Conservation (phyloP, 1,140 invertebrate species). For the Campodea augens region DNA sequence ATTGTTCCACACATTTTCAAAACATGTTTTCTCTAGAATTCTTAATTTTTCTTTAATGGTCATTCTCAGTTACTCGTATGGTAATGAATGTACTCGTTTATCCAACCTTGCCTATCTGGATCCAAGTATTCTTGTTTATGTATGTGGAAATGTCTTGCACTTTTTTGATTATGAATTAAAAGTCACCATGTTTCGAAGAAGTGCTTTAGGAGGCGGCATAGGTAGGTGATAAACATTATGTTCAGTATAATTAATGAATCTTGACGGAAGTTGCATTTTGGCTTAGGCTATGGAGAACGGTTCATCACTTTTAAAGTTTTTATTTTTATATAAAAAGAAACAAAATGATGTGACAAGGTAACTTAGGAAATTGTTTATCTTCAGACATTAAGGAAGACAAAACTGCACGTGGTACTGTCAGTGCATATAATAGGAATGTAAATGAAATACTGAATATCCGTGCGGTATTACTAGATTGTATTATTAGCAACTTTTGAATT, state of each 20-base stretch:
- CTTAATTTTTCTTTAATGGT: neutral
- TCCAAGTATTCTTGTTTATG: constrained; percentile 47
- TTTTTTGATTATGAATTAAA: constrained; percentile 47
- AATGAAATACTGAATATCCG: neutral
- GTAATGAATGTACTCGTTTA: constrained; percentile 61
- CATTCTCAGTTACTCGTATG: constrained; percentile 49
- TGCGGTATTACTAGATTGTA: too few relatives aligned
- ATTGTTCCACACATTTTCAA: too few relatives aligned
- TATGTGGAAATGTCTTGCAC: constrained; percentile 58
- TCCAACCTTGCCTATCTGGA: constrained; percentile 60
- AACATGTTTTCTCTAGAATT: neutral
- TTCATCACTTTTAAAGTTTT: too few relatives aligned
- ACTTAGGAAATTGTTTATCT: neutral
- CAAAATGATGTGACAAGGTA: neutral
- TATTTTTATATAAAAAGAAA: too few relatives aligned
- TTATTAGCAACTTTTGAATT: too few relatives aligned
- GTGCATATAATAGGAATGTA: neutral
- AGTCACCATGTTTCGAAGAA: constrained; percentile 43
- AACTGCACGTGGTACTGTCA: neutral
- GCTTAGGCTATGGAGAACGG: too few relatives aligned
- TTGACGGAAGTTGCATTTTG: too few relatives aligned
- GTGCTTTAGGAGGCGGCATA: constrained; percentile 50
- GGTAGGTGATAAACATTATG: constrained; percentile 55
- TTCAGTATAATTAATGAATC: too few relatives aligned
- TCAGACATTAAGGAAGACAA: neutral